phyloP scores from a whole-genome alignment of 2,888 invertebrate genomes.

The Agriopis leucophaearia region DNA sequence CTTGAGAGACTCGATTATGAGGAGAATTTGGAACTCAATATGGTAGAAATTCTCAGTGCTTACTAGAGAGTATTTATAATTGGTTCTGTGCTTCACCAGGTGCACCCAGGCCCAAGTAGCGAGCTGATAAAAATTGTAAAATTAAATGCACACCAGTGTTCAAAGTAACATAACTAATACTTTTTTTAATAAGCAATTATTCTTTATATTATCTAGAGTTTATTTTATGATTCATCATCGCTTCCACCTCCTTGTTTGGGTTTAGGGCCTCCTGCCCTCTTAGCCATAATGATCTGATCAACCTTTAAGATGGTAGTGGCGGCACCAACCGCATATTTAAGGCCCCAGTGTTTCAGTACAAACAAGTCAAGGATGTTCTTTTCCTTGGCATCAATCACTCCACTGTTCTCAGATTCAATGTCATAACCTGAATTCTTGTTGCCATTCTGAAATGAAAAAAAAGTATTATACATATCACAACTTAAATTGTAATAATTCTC shows the following conservation, averaged over 20 bases:
- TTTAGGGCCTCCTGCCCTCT: conserved; percentile 98
- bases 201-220: conserved; percentile 36
- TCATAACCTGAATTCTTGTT: conserved; percentile 94
- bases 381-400: conserved; percentile 91
- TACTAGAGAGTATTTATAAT: not conserved
- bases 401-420: conserved; percentile 92
- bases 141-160: conserved; percentile 36
- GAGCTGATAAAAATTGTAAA: conserved; percentile 29
- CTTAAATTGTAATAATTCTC: not conserved
- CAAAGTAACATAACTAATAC: conserved; percentile 43
- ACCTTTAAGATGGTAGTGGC: conserved; percentile 97
- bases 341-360: conserved; percentile 95
- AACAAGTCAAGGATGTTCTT: conserved; percentile 94
- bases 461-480: not conserved
- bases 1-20: too few relatives aligned
- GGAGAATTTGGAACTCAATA: not conserved
- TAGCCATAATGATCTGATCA: conserved; percentile 99
- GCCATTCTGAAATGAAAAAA: conserved; percentile 86
- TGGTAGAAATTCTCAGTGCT: not conserved
- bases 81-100: not conserved
- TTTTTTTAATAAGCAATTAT: conserved; percentile 33
- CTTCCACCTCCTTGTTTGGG: conserved; percentile 88
- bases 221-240: conserved; percentile 90
- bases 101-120: not conserved
- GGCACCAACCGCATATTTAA: conserved; percentile 97